Percentiles rank a stretch among this genome's conserved stretches.
Evolutionary conservation across 2,797 vertebrate species (phyloP).

Genomic region (Lateolabrax maculatus): DNA sequence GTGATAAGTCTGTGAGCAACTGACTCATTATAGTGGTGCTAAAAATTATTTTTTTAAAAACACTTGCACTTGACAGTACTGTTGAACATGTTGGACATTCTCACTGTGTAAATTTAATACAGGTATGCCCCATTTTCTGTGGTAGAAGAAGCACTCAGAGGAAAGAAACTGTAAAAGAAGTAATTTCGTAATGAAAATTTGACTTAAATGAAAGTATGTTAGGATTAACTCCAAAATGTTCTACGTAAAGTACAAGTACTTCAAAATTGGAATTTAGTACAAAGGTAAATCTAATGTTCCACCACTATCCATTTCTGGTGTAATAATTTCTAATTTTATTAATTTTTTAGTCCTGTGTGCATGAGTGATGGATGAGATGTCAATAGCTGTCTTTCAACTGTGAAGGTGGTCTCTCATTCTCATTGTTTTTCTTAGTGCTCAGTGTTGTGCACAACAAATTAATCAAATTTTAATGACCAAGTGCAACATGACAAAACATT

Average conservation of each 20-base stretch:
- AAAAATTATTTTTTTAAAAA: too few species aligned
- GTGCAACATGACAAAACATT: constrained; percentile 37
- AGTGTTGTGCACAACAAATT: constrained; percentile 35
- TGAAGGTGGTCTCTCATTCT: constrained; percentile 47
- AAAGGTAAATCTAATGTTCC: background rate
- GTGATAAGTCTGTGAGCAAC: background rate
- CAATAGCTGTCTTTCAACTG: constrained; percentile 44
- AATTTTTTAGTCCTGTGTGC: background rate
- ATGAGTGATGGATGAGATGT: constrained; percentile 51
- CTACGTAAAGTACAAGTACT: too few species aligned
- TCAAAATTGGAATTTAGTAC: background rate
- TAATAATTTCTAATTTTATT: constrained; percentile 6
- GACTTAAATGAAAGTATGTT: background rate
- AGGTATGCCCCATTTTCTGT: background rate
- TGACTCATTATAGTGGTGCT: background rate
- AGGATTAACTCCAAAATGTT: too few species aligned
- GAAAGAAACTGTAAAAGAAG: background rate
- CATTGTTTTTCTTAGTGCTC: constrained; percentile 10
- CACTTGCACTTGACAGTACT: background rate
- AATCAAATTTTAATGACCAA: constrained; percentile 59
- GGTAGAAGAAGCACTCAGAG: background rate
- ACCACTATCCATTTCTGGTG: background rate
- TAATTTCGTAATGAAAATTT: background rate
- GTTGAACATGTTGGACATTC: background rate
- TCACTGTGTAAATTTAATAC: background rate